Evolutionary conservation across 1,140 invertebrate species (phyloP), one percentile per base, ranked within the genome.

Genomic region (Brachionus koreanus): DNA sequence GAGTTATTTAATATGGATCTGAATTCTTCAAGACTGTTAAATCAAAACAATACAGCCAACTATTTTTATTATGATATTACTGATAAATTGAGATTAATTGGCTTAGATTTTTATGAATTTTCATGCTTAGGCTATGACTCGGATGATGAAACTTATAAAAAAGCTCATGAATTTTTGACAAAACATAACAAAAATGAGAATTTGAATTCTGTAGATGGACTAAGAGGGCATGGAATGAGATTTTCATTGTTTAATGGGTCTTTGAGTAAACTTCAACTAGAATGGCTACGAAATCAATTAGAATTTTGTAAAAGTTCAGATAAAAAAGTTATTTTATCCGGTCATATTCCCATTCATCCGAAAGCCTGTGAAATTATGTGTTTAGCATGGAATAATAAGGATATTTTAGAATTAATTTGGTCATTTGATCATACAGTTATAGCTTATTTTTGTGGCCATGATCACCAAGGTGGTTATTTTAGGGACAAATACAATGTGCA

Each of bases 211-310:
- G 79, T 83, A 19, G 77, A n/a, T 82, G 87, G 87, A 77, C 75
- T 89, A 12, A 39, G 83, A 23, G 86, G 85, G 5, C 12, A 74
- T 5, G 65, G 85, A 25, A 84, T 79, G 52, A 69, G 87, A 13
- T 88, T 87, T 85, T 85, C 86, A 13, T 83, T 84, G 23, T 87
- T 84, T 75, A 89, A 89, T 85, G 88, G 88, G 16, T 87, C 85
- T 9, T 29, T 88, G 13, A 84, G 85, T 25, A n/a, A 83, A 25
- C 33, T 84, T 43, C 88, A 89, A 84, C 25, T 88, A 10, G 13
- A 84, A 4, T 88, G 87, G 88, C 69, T 88, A 23, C 75, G 86
- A 7, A 29, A 84, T 16, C 84, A 86, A 72, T 77, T 88, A 2
- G 12, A 65, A 29, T 82, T 85, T 16, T 85, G 86, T 16, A 84